A percentile compares a stretch with the other conserved stretches of the same genome.
Evolutionary conservation across 2,797 vertebrate species (phyloP).

Genomic region (Fringilla coelebs): DNA sequence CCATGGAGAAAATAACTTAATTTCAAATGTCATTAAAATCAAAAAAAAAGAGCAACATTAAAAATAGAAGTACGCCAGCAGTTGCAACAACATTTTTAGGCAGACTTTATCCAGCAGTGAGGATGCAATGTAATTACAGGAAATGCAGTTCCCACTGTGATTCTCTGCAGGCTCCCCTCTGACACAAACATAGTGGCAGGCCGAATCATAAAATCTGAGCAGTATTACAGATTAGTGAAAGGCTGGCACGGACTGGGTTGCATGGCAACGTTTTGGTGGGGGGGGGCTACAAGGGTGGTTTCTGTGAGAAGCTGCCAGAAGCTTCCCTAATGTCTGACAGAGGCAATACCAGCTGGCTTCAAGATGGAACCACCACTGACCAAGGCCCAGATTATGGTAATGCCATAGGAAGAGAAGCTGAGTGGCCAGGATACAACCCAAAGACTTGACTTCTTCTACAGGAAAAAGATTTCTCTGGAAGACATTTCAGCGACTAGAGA

Average conservation of each 20-base stretch:
- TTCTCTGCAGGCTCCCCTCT: background rate
- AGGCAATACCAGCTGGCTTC: background rate
- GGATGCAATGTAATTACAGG: background rate
- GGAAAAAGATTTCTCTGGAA: background rate
- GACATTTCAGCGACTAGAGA: background rate
- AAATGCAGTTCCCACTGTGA: background rate
- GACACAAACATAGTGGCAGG: background rate
- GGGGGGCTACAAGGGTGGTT: background rate
- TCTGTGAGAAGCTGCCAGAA: background rate
- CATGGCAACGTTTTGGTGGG: background rate
- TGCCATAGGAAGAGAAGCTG: background rate
- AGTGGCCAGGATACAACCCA: background rate
- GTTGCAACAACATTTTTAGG: background rate
- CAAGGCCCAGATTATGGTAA: background rate
- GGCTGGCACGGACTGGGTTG: background rate
- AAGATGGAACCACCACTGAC: background rate
- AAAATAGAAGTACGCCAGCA: background rate
- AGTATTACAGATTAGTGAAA: background rate
- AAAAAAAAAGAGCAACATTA: background rate
- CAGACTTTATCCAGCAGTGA: background rate
- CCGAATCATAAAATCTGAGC: background rate
- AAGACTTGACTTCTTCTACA: background rate
- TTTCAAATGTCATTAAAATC: background rate
- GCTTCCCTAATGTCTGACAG: background rate
- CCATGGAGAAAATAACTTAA: background rate